A percentile compares a stretch with the other conserved stretches of the same genome.
Evolutionary conservation across 2,113 vertebrate genomes (phyloP).

Genomic region (Empidonax alnorum): DNA sequence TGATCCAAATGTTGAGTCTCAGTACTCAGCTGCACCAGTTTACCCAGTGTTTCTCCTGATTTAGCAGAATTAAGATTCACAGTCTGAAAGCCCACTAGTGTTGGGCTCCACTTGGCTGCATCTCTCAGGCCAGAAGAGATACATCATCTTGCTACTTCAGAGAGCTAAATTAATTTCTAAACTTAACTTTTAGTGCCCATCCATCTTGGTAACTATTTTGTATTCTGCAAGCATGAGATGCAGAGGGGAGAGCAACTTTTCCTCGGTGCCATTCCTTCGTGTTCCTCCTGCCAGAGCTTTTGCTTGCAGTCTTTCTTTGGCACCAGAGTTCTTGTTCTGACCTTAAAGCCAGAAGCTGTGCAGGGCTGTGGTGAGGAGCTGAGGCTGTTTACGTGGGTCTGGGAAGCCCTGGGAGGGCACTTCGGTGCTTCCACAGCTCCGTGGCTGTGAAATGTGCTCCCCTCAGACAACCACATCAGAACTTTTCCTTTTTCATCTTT

Average conservation of each 20-base stretch:
- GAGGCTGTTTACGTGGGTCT: neutral
- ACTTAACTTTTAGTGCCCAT: neutral
- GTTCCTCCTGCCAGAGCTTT: neutral
- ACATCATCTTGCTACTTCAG: neutral
- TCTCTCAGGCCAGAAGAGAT: neutral
- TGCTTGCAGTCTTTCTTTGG: rapidly evolving
- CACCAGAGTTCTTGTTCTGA: neutral
- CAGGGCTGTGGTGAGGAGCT: neutral
- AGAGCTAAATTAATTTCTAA: neutral
- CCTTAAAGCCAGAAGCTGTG: neutral
- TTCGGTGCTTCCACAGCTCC: neutral
- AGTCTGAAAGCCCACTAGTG: neutral
- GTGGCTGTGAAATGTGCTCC: neutral
- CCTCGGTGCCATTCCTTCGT: rapidly evolving
- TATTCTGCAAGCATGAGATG: neutral
- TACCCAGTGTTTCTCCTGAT: neutral
- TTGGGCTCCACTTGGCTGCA: neutral
- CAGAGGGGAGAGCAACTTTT: neutral
- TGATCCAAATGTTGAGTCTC: neutral
- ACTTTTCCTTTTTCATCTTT: neutral
- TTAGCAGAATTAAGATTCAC: neutral
- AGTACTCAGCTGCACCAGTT: neutral
- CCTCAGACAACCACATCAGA: neutral
- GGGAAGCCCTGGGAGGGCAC: neutral
- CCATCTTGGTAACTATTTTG: neutral